phyloP scores from a whole-genome alignment of 2,888 invertebrate genomes.

The Cynaeus angustus region DNA sequence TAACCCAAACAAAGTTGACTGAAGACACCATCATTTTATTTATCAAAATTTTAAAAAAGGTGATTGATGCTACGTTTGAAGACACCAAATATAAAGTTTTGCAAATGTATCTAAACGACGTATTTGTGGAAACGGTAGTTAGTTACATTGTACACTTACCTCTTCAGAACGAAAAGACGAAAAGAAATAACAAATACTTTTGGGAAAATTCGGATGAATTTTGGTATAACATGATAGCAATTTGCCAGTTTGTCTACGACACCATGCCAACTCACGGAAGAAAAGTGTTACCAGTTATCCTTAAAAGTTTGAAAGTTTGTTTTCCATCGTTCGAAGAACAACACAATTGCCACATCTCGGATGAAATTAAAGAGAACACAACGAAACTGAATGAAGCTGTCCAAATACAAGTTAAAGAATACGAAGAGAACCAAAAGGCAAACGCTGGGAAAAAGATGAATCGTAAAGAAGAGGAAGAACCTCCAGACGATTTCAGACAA shows the following conservation, averaged over 20 bases:
- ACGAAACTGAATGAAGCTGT: slow-evolving; percentile 65
- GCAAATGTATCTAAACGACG: slow-evolving; percentile 50
- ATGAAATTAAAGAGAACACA: slow-evolving; percentile 68
- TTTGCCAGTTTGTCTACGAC: slow-evolving; percentile 60
- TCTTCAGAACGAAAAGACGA: slow-evolving; percentile 46
- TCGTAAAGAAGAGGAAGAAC: slow-evolving; percentile 57
- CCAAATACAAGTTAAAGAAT: slow-evolving; percentile 58
- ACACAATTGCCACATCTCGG: slow-evolving; percentile 52
- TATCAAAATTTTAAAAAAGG: slow-evolving; percentile 70
- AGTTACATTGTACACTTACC: slow-evolving; percentile 16
- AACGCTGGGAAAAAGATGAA: slow-evolving; percentile 39
- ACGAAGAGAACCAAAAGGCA: slow-evolving; percentile 31
- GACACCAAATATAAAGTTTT: slow-evolving; percentile 55
- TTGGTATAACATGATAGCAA: slow-evolving; percentile 56
- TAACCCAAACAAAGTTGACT: slow-evolving; percentile 62
- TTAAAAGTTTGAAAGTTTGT: slow-evolving; percentile 29
- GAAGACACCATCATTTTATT: slow-evolving; percentile 72
- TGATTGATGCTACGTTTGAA: slow-evolving; percentile 66
- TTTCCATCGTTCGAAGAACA: slow-evolving; percentile 55
- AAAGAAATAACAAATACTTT: slow-evolving; percentile 53
- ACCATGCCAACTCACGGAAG: slow-evolving; percentile 24
- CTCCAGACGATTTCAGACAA: slow-evolving; percentile 74
- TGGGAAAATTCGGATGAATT: slow-evolving; percentile 58
- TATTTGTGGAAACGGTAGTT: slow-evolving; percentile 53
- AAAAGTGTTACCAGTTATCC: slow-evolving; percentile 19